These are phyloP conservation scores for Erannis defoliaria DNA, from an alignment of 2,888 invertebrate species.

Conservation along the genomic window DNA sequence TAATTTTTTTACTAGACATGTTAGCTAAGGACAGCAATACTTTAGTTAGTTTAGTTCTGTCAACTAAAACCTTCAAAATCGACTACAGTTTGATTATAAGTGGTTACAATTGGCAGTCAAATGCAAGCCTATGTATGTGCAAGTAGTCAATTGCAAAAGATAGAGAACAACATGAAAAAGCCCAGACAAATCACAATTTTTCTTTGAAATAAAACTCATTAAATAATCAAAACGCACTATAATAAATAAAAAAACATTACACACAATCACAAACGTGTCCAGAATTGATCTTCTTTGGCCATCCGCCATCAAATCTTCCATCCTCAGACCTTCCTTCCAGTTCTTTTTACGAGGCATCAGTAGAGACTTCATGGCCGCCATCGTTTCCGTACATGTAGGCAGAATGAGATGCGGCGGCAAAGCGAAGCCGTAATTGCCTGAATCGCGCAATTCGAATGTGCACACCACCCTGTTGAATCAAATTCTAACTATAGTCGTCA, in stretches of 20 bases:
- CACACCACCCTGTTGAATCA: conserved; percentile 79
- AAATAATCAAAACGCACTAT: conserved; percentile 56
- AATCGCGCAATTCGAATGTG: conserved; percentile 90
- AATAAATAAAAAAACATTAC: conserved; percentile 61
- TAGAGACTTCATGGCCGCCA: conserved; percentile 79
- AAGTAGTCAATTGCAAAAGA: no score
- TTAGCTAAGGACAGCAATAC: no score
- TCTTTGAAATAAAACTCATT: conserved; percentile 23
- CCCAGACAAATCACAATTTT: no score
- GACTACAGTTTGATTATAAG: no score
- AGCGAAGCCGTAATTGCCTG: conserved; percentile 88
- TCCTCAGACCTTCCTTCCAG: conserved; percentile 7
- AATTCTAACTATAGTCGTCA: not conserved
- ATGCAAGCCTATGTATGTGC: no score
- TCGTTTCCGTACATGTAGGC: conserved; percentile 87
- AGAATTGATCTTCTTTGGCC: conserved; percentile 40
- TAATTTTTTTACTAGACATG: no score
- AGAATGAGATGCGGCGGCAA: conserved; percentile 88
- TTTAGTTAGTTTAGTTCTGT: no score
- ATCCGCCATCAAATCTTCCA: not conserved
- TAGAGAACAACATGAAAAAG: no score
- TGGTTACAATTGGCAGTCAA: no score
- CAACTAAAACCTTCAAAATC: no score
- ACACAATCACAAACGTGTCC: conserved; percentile 52
- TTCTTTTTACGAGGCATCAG: conserved; percentile 36